A percentile compares a stretch with the other conserved stretches of the same genome.
Conservation (phyloP, 2,888 invertebrate species). For the Tenthredo livida region DNA sequence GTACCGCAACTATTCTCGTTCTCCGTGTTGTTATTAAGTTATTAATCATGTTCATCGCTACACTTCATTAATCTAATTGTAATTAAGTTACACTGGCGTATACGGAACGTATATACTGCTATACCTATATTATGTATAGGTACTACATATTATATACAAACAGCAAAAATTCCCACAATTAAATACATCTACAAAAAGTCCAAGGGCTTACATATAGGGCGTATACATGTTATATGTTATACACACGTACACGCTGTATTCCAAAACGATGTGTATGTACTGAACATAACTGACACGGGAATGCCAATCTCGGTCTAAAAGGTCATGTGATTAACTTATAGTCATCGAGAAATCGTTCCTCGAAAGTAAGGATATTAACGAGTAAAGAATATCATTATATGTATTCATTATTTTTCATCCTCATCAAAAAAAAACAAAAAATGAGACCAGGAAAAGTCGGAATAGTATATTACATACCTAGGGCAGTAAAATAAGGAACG, state of each 20-base stretch:
- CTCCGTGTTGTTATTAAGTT: neutral
- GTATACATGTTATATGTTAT: neutral
- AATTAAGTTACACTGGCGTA: neutral
- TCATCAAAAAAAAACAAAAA: too few relatives aligned
- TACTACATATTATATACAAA: neutral
- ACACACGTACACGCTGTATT: neutral
- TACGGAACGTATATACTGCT: neutral
- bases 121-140: neutral
- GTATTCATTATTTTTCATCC: neutral
- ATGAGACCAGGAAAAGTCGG: too few relatives aligned
- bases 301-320: slow-evolving; percentile 3
- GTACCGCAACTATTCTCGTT: neutral
- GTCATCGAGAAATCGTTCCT: neutral
- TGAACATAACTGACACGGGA: slow-evolving; percentile 1
- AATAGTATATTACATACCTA: too few relatives aligned
- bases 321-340: slow-evolving; percentile 4
- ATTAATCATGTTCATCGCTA: neutral
- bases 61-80: neutral
- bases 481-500: too few relatives aligned
- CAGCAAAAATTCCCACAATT: neutral
- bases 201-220: neutral
- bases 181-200: neutral
- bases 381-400: neutral
- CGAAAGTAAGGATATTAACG: neutral
- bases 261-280: slow-evolving; percentile 18